Conservation (phyloP, 2,113 vertebrate genomes). For the Hyaena hyaena region DNA sequence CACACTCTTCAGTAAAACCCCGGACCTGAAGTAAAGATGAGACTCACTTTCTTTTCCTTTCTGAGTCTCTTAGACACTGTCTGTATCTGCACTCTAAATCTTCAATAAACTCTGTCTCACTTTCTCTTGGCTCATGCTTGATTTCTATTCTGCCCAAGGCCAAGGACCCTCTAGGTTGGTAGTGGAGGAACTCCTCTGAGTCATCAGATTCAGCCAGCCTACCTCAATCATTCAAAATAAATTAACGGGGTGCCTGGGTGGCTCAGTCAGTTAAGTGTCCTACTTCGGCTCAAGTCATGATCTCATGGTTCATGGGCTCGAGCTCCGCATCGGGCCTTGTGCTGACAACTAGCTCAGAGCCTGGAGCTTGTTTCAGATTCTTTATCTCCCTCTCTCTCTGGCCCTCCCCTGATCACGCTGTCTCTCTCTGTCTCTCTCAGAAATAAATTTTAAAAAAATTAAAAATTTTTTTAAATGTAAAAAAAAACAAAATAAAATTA, state of each 20-base stretch:
- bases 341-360: too few relatives aligned
- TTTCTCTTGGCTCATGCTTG: background rate
- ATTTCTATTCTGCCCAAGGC: background rate
- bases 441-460: too few relatives aligned
- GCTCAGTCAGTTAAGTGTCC: too few relatives aligned
- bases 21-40: background rate
- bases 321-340: too few relatives aligned
- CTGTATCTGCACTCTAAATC: background rate
- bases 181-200: background rate
- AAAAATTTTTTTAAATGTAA: too few relatives aligned
- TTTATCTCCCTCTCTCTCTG: too few relatives aligned
- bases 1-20: background rate
- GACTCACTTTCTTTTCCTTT: background rate
- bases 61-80: background rate
- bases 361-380: too few relatives aligned
- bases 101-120: background rate
- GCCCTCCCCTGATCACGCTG: too few relatives aligned
- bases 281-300: too few relatives aligned
- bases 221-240: background rate
- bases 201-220: background rate
- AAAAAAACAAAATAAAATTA: background rate
- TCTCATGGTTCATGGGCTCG: too few relatives aligned
- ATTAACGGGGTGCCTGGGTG: background rate
- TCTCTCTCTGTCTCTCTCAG: too few relatives aligned
- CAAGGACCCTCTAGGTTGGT: background rate